Evolutionary conservation across 2,888 invertebrate species (phyloP).

Genomic region (Hyposoter dolosus): DNA sequence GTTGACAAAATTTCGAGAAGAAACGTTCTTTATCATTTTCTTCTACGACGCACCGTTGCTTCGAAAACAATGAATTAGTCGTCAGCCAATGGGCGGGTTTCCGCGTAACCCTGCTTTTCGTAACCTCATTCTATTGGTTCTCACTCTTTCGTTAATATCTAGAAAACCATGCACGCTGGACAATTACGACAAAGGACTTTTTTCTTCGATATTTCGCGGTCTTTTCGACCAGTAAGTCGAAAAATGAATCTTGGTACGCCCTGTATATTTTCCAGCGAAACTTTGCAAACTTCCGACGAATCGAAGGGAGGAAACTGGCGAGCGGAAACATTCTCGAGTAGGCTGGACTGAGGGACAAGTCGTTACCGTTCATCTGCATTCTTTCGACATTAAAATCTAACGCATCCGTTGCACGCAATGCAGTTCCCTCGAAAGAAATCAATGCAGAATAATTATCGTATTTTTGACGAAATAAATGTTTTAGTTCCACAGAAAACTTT

Average conservation of each 20-base stretch:
- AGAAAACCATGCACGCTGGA: too few relatives aligned
- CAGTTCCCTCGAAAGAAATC: conserved; percentile 20
- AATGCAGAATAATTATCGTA: conserved; percentile 8
- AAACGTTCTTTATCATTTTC: not conserved
- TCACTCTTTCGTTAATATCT: not conserved
- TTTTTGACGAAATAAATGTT: not conserved
- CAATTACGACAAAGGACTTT: not conserved
- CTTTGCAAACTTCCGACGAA: conserved; percentile 52
- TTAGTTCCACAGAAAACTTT: not conserved
- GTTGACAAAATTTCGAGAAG: not conserved
- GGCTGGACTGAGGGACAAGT: conserved; percentile 50
- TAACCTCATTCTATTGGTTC: not conserved
- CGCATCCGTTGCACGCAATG: conserved; percentile 44
- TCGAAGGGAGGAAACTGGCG: conserved; percentile 51
- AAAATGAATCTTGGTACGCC: not conserved
- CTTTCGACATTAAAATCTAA: conserved; percentile 44
- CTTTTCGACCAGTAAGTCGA: not conserved
- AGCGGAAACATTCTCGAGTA: conserved; percentile 52
- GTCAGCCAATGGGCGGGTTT: not conserved
- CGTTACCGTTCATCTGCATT: conserved; percentile 62
- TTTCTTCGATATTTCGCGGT: not conserved
- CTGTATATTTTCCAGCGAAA: not conserved
- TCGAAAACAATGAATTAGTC: not conserved
- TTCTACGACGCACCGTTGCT: not conserved
- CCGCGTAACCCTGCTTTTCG: too few relatives aligned